A percentile compares a stretch with the other conserved stretches of the same genome.
Evolutionary conservation across 2,888 invertebrate genomes (phyloP).

Genomic region (Agrochola lychnidis): DNA sequence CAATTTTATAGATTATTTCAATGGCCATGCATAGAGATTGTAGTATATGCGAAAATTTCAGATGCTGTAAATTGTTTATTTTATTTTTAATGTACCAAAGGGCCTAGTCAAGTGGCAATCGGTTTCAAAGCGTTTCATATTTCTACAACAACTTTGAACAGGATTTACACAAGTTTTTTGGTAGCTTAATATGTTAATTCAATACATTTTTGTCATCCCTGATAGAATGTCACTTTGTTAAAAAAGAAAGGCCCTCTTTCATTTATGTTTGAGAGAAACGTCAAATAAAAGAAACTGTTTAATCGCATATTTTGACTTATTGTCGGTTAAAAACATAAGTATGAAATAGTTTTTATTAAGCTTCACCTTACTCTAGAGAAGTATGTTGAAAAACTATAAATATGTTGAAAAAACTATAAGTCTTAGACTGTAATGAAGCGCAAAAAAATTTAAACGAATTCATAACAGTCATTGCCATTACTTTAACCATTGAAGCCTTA

Average conservation of each 20-base stretch:
- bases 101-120: rapidly evolving
- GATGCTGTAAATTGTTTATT: constrained; percentile 34
- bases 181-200: neutral
- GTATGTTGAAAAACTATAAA: too few species aligned
- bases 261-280: neutral
- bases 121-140: neutral
- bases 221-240: too few species aligned
- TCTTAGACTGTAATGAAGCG: neutral
- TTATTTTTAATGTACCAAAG: neutral
- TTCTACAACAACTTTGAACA: neutral
- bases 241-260: rapidly evolving
- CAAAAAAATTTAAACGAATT: neutral
- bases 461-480: too few species aligned
- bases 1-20: constrained; percentile 87
- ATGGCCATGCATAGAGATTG: constrained; percentile 80
- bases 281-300: neutral
- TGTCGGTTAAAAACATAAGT: neutral
- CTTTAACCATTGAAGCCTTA: too few species aligned
- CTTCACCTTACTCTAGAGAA: neutral
- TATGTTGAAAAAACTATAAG: neutral
- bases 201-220: neutral
- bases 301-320: too few species aligned
- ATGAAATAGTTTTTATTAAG: neutral
- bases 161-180: too few species aligned
- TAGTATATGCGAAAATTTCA: constrained; percentile 65